A percentile compares a stretch with the other conserved stretches of the same genome.
Conservation (phyloP, 2,797 vertebrate species). For the Sphaeramia orbicularis region DNA sequence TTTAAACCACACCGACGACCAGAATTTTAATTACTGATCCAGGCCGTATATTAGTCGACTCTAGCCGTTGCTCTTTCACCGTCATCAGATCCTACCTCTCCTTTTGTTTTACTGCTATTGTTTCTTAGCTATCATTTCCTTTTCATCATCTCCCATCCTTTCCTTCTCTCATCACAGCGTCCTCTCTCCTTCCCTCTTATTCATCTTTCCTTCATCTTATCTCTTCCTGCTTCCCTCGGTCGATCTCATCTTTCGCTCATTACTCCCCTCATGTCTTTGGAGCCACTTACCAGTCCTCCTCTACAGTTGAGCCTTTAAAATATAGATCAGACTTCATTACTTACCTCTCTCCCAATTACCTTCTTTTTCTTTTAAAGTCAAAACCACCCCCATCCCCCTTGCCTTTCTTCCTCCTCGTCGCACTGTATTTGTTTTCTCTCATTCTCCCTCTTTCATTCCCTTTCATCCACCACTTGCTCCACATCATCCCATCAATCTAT, state of each 20-base stretch:
- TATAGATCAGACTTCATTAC: constrained; percentile 79
- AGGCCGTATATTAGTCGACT: no score
- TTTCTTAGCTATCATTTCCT: constrained; percentile 26
- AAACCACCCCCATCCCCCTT: neutral
- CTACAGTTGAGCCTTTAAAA: constrained; percentile 73
- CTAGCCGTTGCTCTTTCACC: neutral
- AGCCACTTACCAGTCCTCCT: constrained; percentile 60
- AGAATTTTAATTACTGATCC: no score
- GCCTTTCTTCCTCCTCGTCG: neutral
- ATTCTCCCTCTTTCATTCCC: constrained; percentile 10
- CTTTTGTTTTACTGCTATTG: constrained; percentile 7
- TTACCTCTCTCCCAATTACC: constrained; percentile 36
- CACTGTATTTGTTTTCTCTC: neutral
- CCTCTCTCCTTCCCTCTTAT: constrained; percentile 20
- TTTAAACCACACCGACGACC: no score
- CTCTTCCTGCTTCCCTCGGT: constrained; percentile 5
- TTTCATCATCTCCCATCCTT: constrained; percentile 46
- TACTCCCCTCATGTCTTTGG: constrained; percentile 36
- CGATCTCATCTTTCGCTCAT: constrained; percentile 45
- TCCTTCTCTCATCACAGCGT: constrained; percentile 26
- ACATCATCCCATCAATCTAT: constrained; percentile 13
- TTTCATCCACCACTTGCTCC: constrained; percentile 25
- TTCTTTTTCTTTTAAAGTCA: neutral
- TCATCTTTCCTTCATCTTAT: constrained; percentile 1
- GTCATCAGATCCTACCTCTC: neutral